Evolutionary conservation across 1,140 invertebrate genomes (phyloP).

Genomic region (Mylabris phalerata): DNA sequence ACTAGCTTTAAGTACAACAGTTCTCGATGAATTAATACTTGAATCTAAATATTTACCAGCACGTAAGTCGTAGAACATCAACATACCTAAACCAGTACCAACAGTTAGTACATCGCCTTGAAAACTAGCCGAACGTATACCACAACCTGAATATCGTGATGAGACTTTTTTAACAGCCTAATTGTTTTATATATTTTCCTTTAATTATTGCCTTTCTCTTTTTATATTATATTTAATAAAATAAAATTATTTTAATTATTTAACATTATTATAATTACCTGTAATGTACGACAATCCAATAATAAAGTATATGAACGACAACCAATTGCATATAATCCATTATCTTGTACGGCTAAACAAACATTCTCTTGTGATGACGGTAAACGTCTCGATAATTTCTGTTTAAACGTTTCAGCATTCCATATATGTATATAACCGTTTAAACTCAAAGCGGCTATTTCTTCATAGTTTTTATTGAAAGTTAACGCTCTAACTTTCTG

Average conservation of each 20-base stretch:
- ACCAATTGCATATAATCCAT: conserved; percentile 82
- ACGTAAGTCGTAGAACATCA: conserved; percentile 90
- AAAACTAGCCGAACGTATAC: conserved; percentile 86
- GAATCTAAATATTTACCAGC: conserved; percentile 88
- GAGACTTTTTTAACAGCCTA: conserved; percentile 56
- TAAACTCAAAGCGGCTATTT: conserved; percentile 85
- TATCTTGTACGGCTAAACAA: conserved; percentile 77
- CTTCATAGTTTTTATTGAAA: conserved; percentile 78
- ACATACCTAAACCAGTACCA: conserved; percentile 82
- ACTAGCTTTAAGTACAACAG: conserved; percentile 81
- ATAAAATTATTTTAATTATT: too few species aligned
- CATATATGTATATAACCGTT: conserved; percentile 93
- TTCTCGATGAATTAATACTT: conserved; percentile 78
- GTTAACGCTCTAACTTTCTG: conserved; percentile 75
- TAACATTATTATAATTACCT: conserved; percentile 42
- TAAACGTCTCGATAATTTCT: conserved; percentile 79
- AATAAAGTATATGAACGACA: conserved; percentile 88
- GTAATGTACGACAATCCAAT: conserved; percentile 79
- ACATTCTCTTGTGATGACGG: conserved; percentile 89
- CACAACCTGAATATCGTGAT: conserved; percentile 75
- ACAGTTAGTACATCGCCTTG: conserved; percentile 84
- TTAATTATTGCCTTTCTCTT: neutral
- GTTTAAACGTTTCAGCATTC: conserved; percentile 77
- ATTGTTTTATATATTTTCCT: conserved; percentile 8
- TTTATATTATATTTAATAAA: neutral